Evolutionary conservation across 2,888 invertebrate genomes (phyloP).

Genomic region (Trichogramma evanescens): DNA sequence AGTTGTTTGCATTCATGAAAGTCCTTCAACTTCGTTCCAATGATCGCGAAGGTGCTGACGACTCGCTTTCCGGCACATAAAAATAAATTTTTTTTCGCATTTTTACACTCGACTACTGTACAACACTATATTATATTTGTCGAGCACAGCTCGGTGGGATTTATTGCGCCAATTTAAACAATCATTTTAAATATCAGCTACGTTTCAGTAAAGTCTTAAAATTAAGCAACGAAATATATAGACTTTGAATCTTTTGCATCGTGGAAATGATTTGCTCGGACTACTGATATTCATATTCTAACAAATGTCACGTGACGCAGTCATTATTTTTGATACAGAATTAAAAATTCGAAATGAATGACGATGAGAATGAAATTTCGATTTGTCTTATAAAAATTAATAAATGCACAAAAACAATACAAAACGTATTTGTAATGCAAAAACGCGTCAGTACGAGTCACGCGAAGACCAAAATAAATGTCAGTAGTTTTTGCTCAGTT

Average conservation of each 20-base stretch:
- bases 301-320: too few species aligned
- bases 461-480: background rate
- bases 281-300: too few species aligned
- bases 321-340: too few species aligned
- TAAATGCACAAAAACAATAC: background rate
- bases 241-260: slow-evolving; percentile 13
- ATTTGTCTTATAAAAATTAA: too few species aligned
- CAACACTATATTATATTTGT: slow-evolving; percentile 1
- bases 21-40: background rate
- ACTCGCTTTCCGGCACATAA: slow-evolving; percentile 22
- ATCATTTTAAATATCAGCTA: slow-evolving; percentile 9
- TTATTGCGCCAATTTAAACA: slow-evolving; percentile 12
- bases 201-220: slow-evolving; percentile 15
- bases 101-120: background rate
- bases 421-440: background rate
- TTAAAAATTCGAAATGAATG: too few species aligned
- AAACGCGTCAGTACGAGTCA: background rate
- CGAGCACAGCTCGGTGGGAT: slow-evolving; percentile 21
- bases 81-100: slow-evolving; percentile 7
- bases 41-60: slow-evolving; percentile 7
- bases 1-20: background rate
- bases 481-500: slow-evolving; percentile 11
- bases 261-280: background rate
- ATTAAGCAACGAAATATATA: slow-evolving; percentile 17
- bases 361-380: too few species aligned